A percentile compares a stretch with the other conserved stretches of the same genome.
Evolutionary conservation across 2,797 vertebrate species (phyloP).

Genomic region (Aeoliscus strigatus): DNA sequence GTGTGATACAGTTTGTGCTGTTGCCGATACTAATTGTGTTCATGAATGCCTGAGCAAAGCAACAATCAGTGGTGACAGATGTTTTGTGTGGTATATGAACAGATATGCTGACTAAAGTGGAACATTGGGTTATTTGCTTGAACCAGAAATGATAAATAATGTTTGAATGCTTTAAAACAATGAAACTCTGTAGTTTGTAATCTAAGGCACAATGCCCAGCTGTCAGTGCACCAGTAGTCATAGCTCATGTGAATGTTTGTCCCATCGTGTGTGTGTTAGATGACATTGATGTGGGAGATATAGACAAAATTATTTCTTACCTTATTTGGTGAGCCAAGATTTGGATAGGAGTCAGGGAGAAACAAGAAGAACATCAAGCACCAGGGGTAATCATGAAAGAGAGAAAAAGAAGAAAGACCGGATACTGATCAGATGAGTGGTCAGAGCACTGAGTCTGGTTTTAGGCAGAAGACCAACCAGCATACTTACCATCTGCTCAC

Average conservation of each 20-base stretch:
- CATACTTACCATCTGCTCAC: slow-evolving; percentile 64
- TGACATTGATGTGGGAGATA: slow-evolving; percentile 4
- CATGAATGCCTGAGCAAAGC: slow-evolving; percentile 1
- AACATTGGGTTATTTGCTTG: slow-evolving; percentile 12
- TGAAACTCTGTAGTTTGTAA: neutral
- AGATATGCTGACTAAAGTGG: neutral
- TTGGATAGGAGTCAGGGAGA: slow-evolving; percentile 18
- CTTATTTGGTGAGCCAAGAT: slow-evolving; percentile 59
- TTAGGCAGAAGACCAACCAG: slow-evolving; percentile 18
- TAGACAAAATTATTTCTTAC: slow-evolving; percentile 64
- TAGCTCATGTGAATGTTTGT: neutral
- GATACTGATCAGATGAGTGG: slow-evolving; percentile 54
- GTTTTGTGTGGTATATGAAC: slow-evolving; percentile 3
- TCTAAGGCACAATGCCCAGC: neutral
- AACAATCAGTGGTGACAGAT: neutral
- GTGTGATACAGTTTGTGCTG: slow-evolving; percentile 1
- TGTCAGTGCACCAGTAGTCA: slow-evolving; percentile 4
- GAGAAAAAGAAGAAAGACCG: slow-evolving; percentile 45
- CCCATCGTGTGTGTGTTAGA: slow-evolving; percentile 5
- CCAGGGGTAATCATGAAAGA: slow-evolving; percentile 58
- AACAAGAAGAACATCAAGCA: slow-evolving; percentile 30
- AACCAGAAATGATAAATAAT: neutral
- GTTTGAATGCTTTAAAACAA: slow-evolving; percentile 1
- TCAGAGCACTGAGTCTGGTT: slow-evolving; percentile 25
- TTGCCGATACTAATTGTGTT: neutral